Evolutionary conservation across 1,140 invertebrate species (phyloP).

Genomic region (Chironomus tepperi): DNA sequence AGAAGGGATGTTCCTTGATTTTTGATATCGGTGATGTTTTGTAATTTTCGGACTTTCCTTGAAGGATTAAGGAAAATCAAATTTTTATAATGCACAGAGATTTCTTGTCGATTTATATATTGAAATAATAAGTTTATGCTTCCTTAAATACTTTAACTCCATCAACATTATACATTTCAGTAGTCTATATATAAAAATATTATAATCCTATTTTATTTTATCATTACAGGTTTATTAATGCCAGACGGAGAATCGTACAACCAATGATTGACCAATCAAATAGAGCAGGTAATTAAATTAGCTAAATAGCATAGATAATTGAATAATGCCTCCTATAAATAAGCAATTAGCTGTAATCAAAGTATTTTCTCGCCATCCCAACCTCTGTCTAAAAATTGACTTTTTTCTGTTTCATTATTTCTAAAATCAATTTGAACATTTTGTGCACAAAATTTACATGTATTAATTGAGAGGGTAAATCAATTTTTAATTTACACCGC

Average conservation of each 20-base stretch:
- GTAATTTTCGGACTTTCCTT: too few species aligned
- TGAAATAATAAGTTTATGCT: too few species aligned
- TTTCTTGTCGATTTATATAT: too few species aligned
- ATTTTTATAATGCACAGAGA: too few species aligned
- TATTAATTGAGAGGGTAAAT: not conserved
- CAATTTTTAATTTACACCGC: conserved; percentile 13
- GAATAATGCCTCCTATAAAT: not conserved
- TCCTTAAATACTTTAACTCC: too few species aligned
- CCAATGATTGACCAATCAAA: conserved; percentile 97
- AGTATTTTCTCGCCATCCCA: not conserved
- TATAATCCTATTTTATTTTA: conserved; percentile 29
- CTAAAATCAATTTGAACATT: not conserved
- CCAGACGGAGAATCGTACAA: conserved; percentile 93
- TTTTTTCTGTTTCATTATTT: not conserved
- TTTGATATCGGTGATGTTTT: too few species aligned
- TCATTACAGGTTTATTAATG: conserved; percentile 93
- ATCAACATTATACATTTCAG: too few species aligned
- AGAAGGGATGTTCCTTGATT: too few species aligned
- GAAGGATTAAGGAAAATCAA: too few species aligned
- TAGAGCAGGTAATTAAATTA: conserved; percentile 77
- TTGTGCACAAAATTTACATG: not conserved
- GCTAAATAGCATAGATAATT: not conserved
- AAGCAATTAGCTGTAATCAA: conserved; percentile 2
- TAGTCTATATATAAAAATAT: not conserved
- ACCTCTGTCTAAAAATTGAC: not conserved